Base-by-base conservation (phyloP, 2,888 invertebrate genomes). In the Diplolepis rosae region DNA sequence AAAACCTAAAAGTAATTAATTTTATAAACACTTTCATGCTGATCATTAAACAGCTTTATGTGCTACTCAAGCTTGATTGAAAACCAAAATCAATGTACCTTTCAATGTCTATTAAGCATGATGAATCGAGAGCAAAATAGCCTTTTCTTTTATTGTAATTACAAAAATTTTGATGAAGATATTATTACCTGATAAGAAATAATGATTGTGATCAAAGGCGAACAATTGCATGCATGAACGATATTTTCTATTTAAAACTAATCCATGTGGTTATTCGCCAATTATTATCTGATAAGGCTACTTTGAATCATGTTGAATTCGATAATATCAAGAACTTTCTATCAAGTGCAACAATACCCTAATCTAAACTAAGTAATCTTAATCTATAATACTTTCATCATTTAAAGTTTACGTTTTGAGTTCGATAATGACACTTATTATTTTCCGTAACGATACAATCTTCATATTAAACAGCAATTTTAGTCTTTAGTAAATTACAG, bases 291-390 rank as follows among this genome's bases (percentile, higher is more conserved):
- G 61, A 61, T 61, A 61, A 61, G 27, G 24, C 9, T n/a, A 4
- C 7, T 24, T 50, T 50, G 24, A 35, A 61, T 24, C 61, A 61
- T 39, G 39, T 61, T 61, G 39, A 27, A 27, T 24, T 22, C 27
- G 61, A 61, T 61, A 27, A 7, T 61, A 61, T 61, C 61, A 15
- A 27, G 39, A 61, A 61, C 61, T 61, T 61, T 61, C 61, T 39
- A 61, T 61, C 39, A 18, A 27, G 61, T 27, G 24, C 24, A 39
- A 22, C 39, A 61, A 39, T 27, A 22, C 39, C n/a, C 1, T 61
- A 61, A 61, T 61, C 61, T 61, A 61, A 48, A 22, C 35, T 61
- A 39, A 24, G 27, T 61, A 7, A 24, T 5, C 11, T 50, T 48
- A n/a, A 48, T 11, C 15, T 39, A 39, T n/a, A 39, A 9, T 22